Evolutionary conservation across 2,797 vertebrate genomes (phyloP).

Genomic region (Podarcis siculus): DNA sequence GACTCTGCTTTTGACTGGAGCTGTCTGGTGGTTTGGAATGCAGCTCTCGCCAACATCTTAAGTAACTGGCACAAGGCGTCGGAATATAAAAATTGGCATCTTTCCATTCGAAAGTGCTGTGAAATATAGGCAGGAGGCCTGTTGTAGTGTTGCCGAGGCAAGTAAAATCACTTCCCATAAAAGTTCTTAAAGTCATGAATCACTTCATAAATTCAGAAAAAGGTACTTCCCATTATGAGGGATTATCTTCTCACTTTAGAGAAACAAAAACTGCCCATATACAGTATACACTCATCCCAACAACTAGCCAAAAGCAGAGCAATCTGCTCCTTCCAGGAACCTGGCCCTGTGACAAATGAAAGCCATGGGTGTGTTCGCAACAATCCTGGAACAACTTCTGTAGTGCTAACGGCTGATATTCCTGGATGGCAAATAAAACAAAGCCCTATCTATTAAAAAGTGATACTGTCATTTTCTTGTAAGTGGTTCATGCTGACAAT

Average conservation of each 20-base stretch:
- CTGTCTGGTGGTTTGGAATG: constrained; percentile 43
- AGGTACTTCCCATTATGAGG: not conserved
- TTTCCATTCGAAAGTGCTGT: constrained; percentile 40
- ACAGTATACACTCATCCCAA: not conserved
- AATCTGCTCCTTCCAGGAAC: constrained; percentile 12
- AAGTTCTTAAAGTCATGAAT: constrained; percentile 17
- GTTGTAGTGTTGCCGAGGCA: accelerated
- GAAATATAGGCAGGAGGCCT: constrained; percentile 27
- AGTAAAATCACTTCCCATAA: constrained; percentile 7
- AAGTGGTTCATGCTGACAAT: not conserved
- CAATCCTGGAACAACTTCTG: not conserved
- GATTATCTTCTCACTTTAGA: constrained; percentile 9
- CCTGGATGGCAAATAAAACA: not conserved
- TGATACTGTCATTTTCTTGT: not conserved
- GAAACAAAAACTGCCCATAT: not conserved
- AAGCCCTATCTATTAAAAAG: not conserved
- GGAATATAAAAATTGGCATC: constrained; percentile 53
- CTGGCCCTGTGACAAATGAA: not conserved
- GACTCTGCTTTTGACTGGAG: constrained; percentile 53
- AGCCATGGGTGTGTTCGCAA: not conserved
- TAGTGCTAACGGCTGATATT: not conserved
- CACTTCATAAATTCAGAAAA: not conserved
- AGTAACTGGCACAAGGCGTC: constrained; percentile 49
- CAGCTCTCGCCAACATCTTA: constrained; percentile 54
- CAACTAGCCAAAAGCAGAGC: accelerated